Base-by-base conservation (phyloP, 2,888 invertebrate genomes). In the Omphaloscelis lunosa region DNA sequence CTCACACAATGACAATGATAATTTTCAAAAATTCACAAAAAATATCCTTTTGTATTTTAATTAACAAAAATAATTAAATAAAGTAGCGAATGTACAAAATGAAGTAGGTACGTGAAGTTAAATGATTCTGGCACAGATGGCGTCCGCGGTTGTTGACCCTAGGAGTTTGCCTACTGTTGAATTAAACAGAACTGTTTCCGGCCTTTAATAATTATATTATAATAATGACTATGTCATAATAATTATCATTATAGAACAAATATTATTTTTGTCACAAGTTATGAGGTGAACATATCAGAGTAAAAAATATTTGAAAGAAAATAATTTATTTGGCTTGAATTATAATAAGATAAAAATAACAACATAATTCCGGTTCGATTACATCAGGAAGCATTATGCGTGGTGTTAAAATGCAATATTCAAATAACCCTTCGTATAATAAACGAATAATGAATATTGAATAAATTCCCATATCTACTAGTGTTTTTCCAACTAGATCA, bases 141-240 rank as follows among this genome's bases (percentile, higher is more conserved):
- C 91, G 91, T 87, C 88, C 74, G 81, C 85, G 93, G 90, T 92
- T 90, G 79, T 92, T 92, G 93, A 92, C 93, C 93, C 84, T 82
- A 39, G 58, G 72, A 84, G 63, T 86, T 81, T 53, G 72, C 17
- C 80, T 72, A 75, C 80, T 83, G 83, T 80, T 82, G 83, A 82
- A 76, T 83, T 84, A 66, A 80, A 79, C 69, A 78, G 70, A 63
- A 75, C 65, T 48, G 56, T 81, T 81, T 86, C 79, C 82, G 76
- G 70, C 2, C 8, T 66, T 48, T 70, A 63, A 84, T 75, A 71
- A 71, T 11, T 70, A 29, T 29, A 71, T 66, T 75, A 62, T 81
- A 62, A 48, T 61, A 65, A 65, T 74, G 23, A 56, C 39, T 17
- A 61, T 63, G 23, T 45, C 27, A 65, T 61, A 70, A 74, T 80